Evolutionary conservation across 2,888 invertebrate genomes (phyloP).

Genomic region (Meiosimyza platycephala): DNA sequence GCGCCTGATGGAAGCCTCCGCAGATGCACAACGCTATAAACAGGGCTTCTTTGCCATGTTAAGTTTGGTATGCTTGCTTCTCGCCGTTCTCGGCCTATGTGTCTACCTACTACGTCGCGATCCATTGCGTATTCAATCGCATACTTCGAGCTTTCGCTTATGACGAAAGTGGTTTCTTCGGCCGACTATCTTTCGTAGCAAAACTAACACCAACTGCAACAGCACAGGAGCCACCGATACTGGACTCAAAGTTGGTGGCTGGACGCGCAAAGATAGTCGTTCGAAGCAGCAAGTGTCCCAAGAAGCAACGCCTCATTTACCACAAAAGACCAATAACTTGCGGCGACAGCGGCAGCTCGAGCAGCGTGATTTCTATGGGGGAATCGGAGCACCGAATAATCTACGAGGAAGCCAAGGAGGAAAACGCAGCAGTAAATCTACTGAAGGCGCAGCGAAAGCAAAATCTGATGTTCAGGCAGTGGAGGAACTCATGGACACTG

Average conservation of each 20-base stretch:
- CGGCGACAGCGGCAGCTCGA: conserved; percentile 32
- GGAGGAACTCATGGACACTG: conserved; percentile 55
- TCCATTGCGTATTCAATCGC: conserved; percentile 48
- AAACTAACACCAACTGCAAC: conserved; percentile 41
- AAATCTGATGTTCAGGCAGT: conserved; percentile 39
- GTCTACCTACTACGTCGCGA: conserved; percentile 63
- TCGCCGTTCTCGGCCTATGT: conserved; percentile 62
- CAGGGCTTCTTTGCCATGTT: conserved; percentile 67
- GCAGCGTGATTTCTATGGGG: neutral
- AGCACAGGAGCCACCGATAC: conserved; percentile 38
- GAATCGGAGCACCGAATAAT: conserved; percentile 2
- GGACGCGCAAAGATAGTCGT: conserved; percentile 25
- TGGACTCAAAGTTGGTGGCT: conserved; percentile 33
- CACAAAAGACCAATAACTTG: conserved; percentile 27
- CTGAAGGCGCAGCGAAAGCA: conserved; percentile 28
- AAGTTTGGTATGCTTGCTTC: conserved; percentile 59
- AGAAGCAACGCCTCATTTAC: conserved; percentile 13
- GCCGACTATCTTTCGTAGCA: conserved; percentile 56
- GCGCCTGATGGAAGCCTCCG: conserved; percentile 58
- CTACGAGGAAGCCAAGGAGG: neutral
- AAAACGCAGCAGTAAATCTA: conserved; percentile 16
- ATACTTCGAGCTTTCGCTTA: conserved; percentile 53
- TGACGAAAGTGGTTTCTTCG: conserved; percentile 67
- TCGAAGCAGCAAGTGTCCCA: conserved; percentile 38
- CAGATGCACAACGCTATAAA: conserved; percentile 64